These are phyloP conservation scores for Epinotia nisella DNA, from an alignment of 2,888 invertebrate species.

Conservation along the genomic window DNA sequence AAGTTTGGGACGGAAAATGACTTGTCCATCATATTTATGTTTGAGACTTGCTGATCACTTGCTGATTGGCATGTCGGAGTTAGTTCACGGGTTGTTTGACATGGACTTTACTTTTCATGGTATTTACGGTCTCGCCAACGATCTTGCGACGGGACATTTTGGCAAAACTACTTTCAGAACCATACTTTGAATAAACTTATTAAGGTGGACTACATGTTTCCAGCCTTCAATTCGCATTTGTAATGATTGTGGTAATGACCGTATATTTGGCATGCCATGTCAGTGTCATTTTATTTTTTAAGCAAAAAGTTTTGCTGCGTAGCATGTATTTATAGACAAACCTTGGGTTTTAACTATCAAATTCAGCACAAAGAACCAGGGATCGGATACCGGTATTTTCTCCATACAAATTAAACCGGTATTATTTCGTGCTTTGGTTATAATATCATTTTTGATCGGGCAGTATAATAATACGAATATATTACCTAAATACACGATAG, in stretches of 20 bases:
- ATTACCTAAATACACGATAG: no score
- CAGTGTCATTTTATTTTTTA: neutral
- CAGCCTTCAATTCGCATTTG: neutral
- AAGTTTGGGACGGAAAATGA: neutral
- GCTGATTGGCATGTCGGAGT: neutral
- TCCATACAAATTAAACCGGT: no score
- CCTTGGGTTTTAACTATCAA: no score
- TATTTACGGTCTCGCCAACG: neutral
- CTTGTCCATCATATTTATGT: neutral
- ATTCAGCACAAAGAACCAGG: no score
- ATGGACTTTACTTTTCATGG: neutral
- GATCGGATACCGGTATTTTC: no score
- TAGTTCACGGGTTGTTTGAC: neutral
- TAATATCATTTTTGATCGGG: no score
- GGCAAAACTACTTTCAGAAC: neutral
- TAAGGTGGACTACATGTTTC: constrained; percentile 2
- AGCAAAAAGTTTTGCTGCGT: neutral
- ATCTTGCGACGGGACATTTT: neutral
- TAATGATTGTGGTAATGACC: no score
- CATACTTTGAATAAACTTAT: neutral
- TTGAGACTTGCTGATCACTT: neutral
- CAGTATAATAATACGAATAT: no score
- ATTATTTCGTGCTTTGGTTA: no score
- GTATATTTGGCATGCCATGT: neutral
- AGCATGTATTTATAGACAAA: no score